These are phyloP conservation scores for Tenthredo notha DNA, from an alignment of 2,888 invertebrate genomes.

Conservation along the genomic window DNA sequence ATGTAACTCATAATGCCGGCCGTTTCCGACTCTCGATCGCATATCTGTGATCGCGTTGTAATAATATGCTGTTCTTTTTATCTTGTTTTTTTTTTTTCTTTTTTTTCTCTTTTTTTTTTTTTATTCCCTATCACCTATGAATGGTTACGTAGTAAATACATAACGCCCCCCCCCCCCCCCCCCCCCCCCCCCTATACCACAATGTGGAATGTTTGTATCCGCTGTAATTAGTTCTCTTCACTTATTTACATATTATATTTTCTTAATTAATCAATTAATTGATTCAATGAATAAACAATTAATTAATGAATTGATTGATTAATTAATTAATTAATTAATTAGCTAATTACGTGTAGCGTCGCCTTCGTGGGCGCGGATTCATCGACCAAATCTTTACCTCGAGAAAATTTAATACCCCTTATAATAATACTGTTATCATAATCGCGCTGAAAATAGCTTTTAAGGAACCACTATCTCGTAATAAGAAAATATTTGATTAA, in stretches of 20 bases:
- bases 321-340: not conserved
- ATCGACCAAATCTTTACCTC: constrained; percentile 7
- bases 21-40: not conserved
- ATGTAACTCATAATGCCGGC: not conserved
- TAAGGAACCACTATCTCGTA: not conserved
- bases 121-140: not conserved
- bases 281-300: not conserved
- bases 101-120: not conserved
- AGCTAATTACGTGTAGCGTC: not conserved
- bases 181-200: not conserved
- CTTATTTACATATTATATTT: constrained; percentile 13
- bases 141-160: not conserved
- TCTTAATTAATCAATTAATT: not conserved
- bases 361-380: not conserved
- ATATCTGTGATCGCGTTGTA: not conserved
- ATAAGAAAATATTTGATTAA: not conserved
- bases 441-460: constrained; percentile 22
- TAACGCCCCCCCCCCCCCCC: not conserved
- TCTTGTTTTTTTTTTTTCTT: not conserved
- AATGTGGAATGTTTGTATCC: not conserved
- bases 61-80: not conserved
- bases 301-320: not conserved
- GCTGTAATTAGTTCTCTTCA: constrained; percentile 4
- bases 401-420: not conserved
- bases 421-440: not conserved